Evolutionary conservation across 1,140 invertebrate genomes (phyloP).

Genomic region (Rhyzopertha dominica): DNA sequence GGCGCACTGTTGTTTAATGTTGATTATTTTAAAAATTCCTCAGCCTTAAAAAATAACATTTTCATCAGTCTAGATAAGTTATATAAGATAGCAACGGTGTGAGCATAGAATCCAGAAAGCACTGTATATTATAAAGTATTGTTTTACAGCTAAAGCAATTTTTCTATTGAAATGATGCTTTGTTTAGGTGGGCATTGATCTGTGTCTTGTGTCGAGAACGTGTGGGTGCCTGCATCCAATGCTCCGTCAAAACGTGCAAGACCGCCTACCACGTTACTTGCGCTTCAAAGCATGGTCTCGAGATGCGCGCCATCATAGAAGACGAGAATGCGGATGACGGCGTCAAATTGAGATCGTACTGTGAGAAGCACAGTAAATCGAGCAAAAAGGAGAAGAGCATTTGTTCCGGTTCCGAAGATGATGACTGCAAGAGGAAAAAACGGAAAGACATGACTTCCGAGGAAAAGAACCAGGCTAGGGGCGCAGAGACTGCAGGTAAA

Average conservation of each 20-base stretch:
- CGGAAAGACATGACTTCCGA: conserved; percentile 87
- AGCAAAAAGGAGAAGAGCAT: conserved; percentile 74
- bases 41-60: no score
- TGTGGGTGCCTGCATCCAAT: conserved; percentile 95
- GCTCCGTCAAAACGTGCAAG: conserved; percentile 96
- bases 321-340: conserved; percentile 92
- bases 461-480: conserved; percentile 80
- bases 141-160: no score
- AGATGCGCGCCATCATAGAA: conserved; percentile 96
- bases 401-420: conserved; percentile 64
- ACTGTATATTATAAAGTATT: no score
- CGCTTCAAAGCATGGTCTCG: conserved; percentile 92
- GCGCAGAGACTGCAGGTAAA: no score
- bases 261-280: conserved; percentile 98
- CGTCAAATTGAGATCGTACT: conserved; percentile 92
- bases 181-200: conserved; percentile 87
- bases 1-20: no score
- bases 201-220: conserved; percentile 94
- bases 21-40: no score
- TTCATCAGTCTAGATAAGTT: no score
- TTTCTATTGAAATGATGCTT: no score
- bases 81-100: no score
- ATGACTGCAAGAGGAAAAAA: conserved; percentile 71
- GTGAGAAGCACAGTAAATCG: conserved; percentile 90
- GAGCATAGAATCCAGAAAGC: no score